Percentiles rank a stretch among this genome's conserved stretches.
Conservation (phyloP, 1,140 invertebrate species). For the Brachionus plicatilis region DNA sequence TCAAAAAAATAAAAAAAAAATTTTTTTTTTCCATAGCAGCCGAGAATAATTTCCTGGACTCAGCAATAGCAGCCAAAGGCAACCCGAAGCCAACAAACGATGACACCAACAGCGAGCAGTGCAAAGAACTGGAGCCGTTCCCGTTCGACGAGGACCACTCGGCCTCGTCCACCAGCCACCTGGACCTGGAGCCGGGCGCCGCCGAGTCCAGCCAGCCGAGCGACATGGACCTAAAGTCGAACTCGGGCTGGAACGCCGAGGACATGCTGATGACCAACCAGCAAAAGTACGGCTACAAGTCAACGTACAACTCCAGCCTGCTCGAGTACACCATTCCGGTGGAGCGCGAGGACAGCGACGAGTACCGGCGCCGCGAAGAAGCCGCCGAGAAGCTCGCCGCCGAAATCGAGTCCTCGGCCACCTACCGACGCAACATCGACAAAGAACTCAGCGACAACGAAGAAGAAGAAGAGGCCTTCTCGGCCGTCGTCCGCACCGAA, state of each 20-base stretch:
- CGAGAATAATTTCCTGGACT: conserved; percentile 17
- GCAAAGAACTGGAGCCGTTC: conserved; percentile 34
- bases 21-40: not conserved
- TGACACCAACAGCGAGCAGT: not conserved
- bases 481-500: not conserved
- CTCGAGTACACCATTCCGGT: conserved; percentile 18
- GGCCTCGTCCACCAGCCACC: not conserved
- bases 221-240: not conserved
- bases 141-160: conserved; percentile 8
- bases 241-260: conserved; percentile 23
- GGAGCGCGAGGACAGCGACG: conserved; percentile 1
- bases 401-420: conserved; percentile 28
- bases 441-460: conserved; percentile 21
- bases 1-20: too few species aligned
- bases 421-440: conserved; percentile 33
- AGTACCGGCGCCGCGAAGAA: not conserved
- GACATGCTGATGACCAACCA: conserved; percentile 36
- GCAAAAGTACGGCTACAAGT: conserved; percentile 34
- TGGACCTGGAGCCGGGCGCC: not conserved
- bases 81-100: not conserved
- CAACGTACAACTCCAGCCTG: conserved; percentile 14
- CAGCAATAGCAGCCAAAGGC: conserved; percentile 6
- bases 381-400: conserved; percentile 16
- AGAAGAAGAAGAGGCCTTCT: conserved; percentile 38
- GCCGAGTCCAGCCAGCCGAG: not conserved